Percentiles rank a stretch among this genome's conserved stretches.
Conservation (phyloP, 1,140 invertebrate genomes). For the Drosophila repleta region DNA sequence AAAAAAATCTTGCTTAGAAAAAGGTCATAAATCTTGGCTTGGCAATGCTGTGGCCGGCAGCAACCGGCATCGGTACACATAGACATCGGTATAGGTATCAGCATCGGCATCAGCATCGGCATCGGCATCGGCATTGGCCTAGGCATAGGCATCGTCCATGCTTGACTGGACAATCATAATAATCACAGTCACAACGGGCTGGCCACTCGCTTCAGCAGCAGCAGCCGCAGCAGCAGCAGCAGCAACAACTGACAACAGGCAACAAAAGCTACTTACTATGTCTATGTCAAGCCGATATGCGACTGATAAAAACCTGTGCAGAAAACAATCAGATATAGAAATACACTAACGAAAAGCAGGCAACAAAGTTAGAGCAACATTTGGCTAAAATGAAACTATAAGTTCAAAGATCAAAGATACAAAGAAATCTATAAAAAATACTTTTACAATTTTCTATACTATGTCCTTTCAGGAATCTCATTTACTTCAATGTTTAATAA, state of each 20-base stretch:
- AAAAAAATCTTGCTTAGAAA: slow-evolving; percentile 45
- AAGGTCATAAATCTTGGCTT: slow-evolving; percentile 77
- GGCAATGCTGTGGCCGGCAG: slow-evolving; percentile 56
- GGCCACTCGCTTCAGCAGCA: slow-evolving; percentile 49
- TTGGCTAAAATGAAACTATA: neutral
- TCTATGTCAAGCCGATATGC: slow-evolving; percentile 78
- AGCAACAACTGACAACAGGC: slow-evolving; percentile 61
- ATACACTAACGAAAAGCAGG: slow-evolving; percentile 19
- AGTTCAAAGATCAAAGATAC: too few species aligned
- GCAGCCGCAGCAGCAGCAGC: slow-evolving; percentile 34
- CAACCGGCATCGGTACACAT: slow-evolving; percentile 18
- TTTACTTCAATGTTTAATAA: neutral
- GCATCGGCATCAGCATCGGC: slow-evolving; percentile 1
- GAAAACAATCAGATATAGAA: slow-evolving; percentile 61
- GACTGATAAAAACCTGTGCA: slow-evolving; percentile 76
- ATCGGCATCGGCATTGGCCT: slow-evolving; percentile 25
- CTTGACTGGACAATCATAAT: slow-evolving; percentile 81
- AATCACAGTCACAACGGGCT: slow-evolving; percentile 66
- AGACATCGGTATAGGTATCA: slow-evolving; percentile 41
- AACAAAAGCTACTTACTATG: slow-evolving; percentile 81
- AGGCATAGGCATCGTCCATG: slow-evolving; percentile 65
- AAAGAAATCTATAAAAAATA: too few species aligned
- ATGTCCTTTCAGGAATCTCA: too few species aligned
- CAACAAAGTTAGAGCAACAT: neutral
- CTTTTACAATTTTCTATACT: too few species aligned